Percentiles rank a stretch among this genome's conserved stretches.
Evolutionary conservation across 2,113 vertebrate species (phyloP).

Genomic region (Rhodinocichla rosea): DNA sequence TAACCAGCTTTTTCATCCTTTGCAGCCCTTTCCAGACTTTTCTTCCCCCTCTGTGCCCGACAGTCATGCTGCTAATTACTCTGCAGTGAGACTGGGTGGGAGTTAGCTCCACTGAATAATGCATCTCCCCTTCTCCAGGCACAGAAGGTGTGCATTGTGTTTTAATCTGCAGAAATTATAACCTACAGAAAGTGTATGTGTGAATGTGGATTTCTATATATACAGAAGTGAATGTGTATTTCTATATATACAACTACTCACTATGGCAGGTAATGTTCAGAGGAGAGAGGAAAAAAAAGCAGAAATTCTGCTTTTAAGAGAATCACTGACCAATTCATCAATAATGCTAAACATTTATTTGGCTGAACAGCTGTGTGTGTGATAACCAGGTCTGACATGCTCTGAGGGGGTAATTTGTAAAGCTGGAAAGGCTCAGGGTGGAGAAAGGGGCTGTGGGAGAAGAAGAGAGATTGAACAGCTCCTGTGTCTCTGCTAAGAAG

Average conservation of each 20-base stretch:
- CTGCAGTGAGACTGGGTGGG: not conserved
- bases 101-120: conserved; percentile 31
- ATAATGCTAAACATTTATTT: not conserved
- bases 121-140: not conserved
- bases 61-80: conserved; percentile 39
- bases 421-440: not conserved
- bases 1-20: conserved; percentile 42
- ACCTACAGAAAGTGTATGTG: not conserved
- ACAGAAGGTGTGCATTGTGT: not conserved
- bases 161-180: not conserved
- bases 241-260: accelerated
- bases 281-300: not conserved
- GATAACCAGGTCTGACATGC: not conserved
- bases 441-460: not conserved
- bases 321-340: not conserved
- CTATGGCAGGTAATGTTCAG: not conserved
- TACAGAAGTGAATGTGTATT: not conserved
- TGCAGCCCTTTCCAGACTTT: not conserved
- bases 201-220: not conserved
- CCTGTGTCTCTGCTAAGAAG: not conserved
- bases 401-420: not conserved
- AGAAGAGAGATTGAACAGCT: not conserved
- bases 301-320: not conserved
- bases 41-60: not conserved
- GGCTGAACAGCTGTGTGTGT: not conserved